Evolutionary conservation across 2,888 invertebrate genomes (phyloP), one percentile per base, ranked within the genome.

Genomic region (Lepeophtheirus nordmannii): DNA sequence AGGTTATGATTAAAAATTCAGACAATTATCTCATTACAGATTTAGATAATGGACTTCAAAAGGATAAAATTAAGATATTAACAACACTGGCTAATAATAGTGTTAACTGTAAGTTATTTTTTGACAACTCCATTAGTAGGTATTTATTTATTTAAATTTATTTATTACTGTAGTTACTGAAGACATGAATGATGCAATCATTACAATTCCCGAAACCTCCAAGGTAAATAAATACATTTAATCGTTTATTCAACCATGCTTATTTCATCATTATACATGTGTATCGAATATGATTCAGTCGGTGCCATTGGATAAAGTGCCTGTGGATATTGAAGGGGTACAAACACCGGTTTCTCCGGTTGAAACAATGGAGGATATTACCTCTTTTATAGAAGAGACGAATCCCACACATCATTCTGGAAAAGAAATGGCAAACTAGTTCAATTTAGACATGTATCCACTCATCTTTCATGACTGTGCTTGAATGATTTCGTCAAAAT

Each of bases 121-220:
- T 5, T 46, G 17, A n/a, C 5, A 46, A 46, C 53, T 5, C 14
- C 8, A 46, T 5, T 8, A n/a, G 10, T 14, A n/a, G 2, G 14
- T 46, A n/a, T 46, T 46, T 46, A 46, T 17, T 5, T 46, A 14
- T 14, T 14, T 11, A 11, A 41, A 41, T 46, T 14, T 46, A 46
- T 46, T 46, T 46, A 17, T 17, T 46, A 2, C 8, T 8, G 5
- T 17, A 46, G 53, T 46, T n/a, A n/a, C 53, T 46, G 3, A 46
- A 17, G 53, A 46, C 14, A 17, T 46, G 17, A 46, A 46, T 17
- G 53, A 46, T 14, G 53, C 53, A n/a, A 17, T 46, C 53, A 46
- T 46, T 46, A 46, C 53, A 46, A 46, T 46, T 46, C 53, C 53
- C 17, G n/a, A 46, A 46, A 17, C 53, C 53, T 46, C 53, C n/a